A percentile compares a stretch with the other conserved stretches of the same genome.
Evolutionary conservation across 92 coral and sea anemone species (phyloP).

Genomic region (Actinernus sp.): DNA sequence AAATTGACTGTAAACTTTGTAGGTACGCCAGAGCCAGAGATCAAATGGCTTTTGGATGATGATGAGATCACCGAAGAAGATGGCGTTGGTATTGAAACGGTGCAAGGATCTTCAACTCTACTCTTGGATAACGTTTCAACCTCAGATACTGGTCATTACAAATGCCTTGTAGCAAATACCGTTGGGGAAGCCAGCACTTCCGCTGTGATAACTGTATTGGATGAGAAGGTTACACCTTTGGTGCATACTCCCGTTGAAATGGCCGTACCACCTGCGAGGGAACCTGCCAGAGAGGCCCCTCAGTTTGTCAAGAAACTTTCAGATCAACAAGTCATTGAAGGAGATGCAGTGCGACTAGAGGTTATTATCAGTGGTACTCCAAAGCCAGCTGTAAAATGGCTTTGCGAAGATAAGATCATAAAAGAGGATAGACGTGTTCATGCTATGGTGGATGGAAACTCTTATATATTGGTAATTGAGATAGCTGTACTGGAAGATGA

Average conservation of each 20-base stretch:
- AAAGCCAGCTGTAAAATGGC: slow-evolving; percentile 83
- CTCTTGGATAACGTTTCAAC: slow-evolving; percentile 73
- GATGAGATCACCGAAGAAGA: slow-evolving; percentile 81
- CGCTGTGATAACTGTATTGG: slow-evolving; percentile 63
- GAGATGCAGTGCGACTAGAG: slow-evolving; percentile 77
- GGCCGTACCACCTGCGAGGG: slow-evolving; percentile 16
- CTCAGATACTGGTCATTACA: slow-evolving; percentile 88
- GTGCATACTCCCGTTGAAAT: slow-evolving; percentile 4
- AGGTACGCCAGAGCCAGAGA: slow-evolving; percentile 96
- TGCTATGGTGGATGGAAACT: slow-evolving; percentile 52
- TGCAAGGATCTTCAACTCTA: slow-evolving; percentile 77
- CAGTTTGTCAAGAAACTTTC: slow-evolving; percentile 62
- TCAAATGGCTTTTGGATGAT: slow-evolving; percentile 88
- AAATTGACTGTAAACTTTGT: slow-evolving; percentile 80
- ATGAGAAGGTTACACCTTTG: slow-evolving; percentile 48
- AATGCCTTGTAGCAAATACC: slow-evolving; percentile 80
- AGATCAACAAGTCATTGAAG: slow-evolving; percentile 62
- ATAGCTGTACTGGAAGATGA: slow-evolving; percentile 82
- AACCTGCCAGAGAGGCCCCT: slow-evolving; percentile 66
- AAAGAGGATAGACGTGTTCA: slow-evolving; percentile 68
- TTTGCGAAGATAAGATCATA: slow-evolving; percentile 73
- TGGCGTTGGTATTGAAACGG: slow-evolving; percentile 88
- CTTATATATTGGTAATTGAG: slow-evolving; percentile 64
- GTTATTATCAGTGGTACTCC: slow-evolving; percentile 83
- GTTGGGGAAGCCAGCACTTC: slow-evolving; percentile 87